These are phyloP conservation scores for Agrochola circellaris DNA, from an alignment of 2,888 invertebrate genomes.

Conservation along the genomic window DNA sequence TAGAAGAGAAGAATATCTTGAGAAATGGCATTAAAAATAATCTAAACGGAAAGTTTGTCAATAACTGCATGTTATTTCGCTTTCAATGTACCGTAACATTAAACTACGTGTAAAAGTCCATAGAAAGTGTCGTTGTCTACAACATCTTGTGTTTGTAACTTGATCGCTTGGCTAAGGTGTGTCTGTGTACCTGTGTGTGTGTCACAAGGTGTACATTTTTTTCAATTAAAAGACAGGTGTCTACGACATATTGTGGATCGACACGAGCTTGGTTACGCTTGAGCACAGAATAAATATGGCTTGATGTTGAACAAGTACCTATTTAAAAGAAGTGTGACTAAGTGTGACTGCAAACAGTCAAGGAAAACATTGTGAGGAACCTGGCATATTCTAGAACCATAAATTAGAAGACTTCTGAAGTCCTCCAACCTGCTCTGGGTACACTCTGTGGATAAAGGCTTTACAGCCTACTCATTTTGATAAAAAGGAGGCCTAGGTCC, in stretches of 20 bases:
- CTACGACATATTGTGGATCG: background rate
- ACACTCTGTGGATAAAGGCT: background rate
- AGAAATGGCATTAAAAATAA: too few species aligned
- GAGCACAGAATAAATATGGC: too few species aligned
- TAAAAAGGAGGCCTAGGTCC: too few species aligned
- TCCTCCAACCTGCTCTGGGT: background rate
- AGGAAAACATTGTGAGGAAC: background rate
- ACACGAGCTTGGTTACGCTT: slow-evolving; percentile 9
- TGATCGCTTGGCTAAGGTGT: background rate
- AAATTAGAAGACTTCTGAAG: background rate
- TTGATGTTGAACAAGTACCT: background rate
- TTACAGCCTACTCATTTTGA: too few species aligned
- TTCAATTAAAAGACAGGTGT: slow-evolving; percentile 36
- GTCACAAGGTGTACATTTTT: slow-evolving; percentile 34
- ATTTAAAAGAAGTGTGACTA: background rate
- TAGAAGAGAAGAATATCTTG: too few species aligned
- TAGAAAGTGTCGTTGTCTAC: slow-evolving; percentile 16
- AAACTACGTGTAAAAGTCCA: background rate
- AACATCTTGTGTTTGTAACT: slow-evolving; percentile 26
- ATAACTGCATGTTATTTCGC: background rate
- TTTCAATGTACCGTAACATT: slow-evolving; percentile 1
- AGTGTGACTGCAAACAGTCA: background rate
- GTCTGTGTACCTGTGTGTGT: background rate
- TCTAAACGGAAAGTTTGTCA: too few species aligned
- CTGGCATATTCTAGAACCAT: too few species aligned